phyloP scores from a whole-genome alignment of 2,113 vertebrate genomes.

The Aleadryas rufinucha region DNA sequence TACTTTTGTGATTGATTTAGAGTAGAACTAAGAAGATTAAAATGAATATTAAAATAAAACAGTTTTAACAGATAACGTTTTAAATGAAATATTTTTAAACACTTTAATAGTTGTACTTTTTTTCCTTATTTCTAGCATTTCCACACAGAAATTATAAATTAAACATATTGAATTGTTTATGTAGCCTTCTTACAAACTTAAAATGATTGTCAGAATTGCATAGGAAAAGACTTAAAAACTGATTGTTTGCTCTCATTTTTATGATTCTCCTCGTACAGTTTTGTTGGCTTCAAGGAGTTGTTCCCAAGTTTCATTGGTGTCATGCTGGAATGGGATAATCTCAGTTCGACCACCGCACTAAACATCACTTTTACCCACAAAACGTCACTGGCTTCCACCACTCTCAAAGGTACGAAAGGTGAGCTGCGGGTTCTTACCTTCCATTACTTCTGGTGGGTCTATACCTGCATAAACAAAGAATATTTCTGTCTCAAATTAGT shows the following conservation, averaged over 20 bases:
- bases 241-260: neutral
- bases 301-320: neutral
- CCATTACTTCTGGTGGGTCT: neutral
- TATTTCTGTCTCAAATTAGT: neutral
- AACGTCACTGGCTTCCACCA: neutral
- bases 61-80: neutral
- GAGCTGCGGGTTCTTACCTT: neutral
- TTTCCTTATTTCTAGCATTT: neutral
- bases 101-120: neutral
- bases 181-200: neutral
- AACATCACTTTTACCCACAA: neutral
- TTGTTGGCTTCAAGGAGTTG: neutral
- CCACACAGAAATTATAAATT: neutral
- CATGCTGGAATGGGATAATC: neutral
- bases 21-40: neutral
- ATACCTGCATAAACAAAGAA: neutral
- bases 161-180: neutral
- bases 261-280: neutral
- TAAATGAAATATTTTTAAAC: neutral
- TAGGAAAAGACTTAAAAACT: neutral
- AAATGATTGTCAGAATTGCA: neutral
- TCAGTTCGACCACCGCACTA: neutral
- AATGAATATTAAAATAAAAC: rapidly evolving
- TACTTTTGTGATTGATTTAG: neutral
- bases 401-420: neutral